Evolutionary conservation across 2,113 vertebrate genomes (phyloP).

Genomic region (Ammodramus savannarum): DNA sequence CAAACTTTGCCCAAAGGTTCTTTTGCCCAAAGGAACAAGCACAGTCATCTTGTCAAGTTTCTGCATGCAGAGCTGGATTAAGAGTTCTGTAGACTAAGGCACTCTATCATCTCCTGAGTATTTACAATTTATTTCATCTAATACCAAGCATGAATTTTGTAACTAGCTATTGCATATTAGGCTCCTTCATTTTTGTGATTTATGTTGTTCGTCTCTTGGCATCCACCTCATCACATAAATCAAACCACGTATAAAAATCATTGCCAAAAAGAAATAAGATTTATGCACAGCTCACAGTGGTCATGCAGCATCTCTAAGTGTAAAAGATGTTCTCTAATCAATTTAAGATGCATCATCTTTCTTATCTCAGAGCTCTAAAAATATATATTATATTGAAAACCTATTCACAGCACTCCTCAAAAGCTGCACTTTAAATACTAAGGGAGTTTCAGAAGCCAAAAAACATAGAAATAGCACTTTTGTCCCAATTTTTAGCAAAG

Average conservation of each 20-base stretch:
- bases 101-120: not conserved
- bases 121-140: slow-evolving; percentile 51
- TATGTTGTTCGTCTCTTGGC: slow-evolving; percentile 44
- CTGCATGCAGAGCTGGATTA: slow-evolving; percentile 3
- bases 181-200: slow-evolving; percentile 48
- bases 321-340: slow-evolving; percentile 39
- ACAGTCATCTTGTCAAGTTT: not conserved
- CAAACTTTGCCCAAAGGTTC: not conserved
- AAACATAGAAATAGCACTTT: not conserved
- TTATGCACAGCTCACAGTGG: slow-evolving; percentile 31
- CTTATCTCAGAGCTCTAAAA: slow-evolving; percentile 28
- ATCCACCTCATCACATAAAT: slow-evolving; percentile 42
- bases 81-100: not conserved
- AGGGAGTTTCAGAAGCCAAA: not conserved
- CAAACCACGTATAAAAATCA: slow-evolving; percentile 32
- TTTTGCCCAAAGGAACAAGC: not conserved
- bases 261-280: slow-evolving; percentile 53
- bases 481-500: not conserved
- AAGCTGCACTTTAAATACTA: not conserved
- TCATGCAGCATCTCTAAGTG: slow-evolving; percentile 36
- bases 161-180: slow-evolving; percentile 40
- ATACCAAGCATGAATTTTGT: slow-evolving; percentile 47
- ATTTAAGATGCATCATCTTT: slow-evolving; percentile 32
- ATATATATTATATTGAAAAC: not conserved
- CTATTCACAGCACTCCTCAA: not conserved